These are phyloP conservation scores for Ptilorrhoa leucosticta DNA, from an alignment of 2,113 vertebrate genomes.

Conservation along the genomic window DNA sequence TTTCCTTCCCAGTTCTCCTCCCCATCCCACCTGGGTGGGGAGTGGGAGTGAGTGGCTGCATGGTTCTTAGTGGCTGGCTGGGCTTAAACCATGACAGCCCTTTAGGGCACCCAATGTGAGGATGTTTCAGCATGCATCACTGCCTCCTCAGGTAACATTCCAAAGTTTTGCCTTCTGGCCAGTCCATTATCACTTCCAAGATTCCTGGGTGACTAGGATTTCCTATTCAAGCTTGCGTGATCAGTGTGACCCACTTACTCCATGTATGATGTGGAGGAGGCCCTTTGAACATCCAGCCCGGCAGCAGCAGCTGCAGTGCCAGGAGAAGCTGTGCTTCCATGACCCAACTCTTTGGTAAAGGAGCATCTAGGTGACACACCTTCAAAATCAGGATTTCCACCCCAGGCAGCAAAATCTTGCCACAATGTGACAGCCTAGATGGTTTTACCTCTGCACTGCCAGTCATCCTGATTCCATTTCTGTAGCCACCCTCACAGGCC, in stretches of 20 bases:
- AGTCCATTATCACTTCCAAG: background rate
- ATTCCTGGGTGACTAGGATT: background rate
- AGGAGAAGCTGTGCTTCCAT: background rate
- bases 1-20: background rate
- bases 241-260: background rate
- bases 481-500: background rate
- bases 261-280: background rate
- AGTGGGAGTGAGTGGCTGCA: background rate
- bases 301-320: too few species aligned
- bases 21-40: background rate
- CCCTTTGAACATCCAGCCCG: background rate
- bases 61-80: background rate
- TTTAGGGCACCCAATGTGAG: too few species aligned
- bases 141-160: background rate
- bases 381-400: background rate
- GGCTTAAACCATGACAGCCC: background rate
- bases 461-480: background rate
- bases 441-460: background rate
- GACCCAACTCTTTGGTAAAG: fast-evolving
- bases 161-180: background rate
- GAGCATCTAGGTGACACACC: background rate
- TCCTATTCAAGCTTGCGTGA: background rate
- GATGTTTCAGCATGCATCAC: fast-evolving
- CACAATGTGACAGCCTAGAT: background rate
- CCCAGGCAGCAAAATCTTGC: background rate